phyloP scores from a whole-genome alignment of 2,888 invertebrate species.

The Tridacna gigas region DNA sequence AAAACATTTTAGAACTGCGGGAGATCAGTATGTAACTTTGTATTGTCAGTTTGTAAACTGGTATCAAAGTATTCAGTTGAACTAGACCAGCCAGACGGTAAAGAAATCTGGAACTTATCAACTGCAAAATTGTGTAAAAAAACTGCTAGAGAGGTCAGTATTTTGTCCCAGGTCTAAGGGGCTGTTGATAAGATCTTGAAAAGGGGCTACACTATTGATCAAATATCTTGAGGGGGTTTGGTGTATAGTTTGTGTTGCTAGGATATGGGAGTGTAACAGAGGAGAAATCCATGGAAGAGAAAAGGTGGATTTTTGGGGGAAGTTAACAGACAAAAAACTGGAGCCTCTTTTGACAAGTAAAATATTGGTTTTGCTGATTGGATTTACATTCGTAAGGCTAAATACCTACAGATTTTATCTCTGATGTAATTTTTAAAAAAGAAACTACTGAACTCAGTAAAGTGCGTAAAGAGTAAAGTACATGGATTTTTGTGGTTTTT shows the following conservation, averaged over 20 bases:
- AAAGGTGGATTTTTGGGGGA: no score
- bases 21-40: no score
- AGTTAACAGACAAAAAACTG: no score
- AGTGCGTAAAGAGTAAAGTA: background rate
- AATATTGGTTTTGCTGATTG: no score
- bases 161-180: conserved; percentile 1
- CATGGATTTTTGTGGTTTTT: conserved; percentile 4
- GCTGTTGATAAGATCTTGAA: conserved; percentile 22
- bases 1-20: no score
- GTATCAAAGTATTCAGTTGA: background rate
- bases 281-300: no score
- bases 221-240: conserved; percentile 9
- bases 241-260: conserved; percentile 24
- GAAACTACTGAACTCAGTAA: no score
- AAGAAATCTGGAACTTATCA: background rate
- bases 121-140: background rate
- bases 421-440: no score
- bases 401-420: no score
- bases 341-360: no score
- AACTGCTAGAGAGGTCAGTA: background rate
- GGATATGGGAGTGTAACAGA: background rate
- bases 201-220: conserved; percentile 21
- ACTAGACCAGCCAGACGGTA: background rate
- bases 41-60: no score
- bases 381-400: no score